phyloP scores from a whole-genome alignment of 1,140 invertebrate species.

The Penaeus chinensis region DNA sequence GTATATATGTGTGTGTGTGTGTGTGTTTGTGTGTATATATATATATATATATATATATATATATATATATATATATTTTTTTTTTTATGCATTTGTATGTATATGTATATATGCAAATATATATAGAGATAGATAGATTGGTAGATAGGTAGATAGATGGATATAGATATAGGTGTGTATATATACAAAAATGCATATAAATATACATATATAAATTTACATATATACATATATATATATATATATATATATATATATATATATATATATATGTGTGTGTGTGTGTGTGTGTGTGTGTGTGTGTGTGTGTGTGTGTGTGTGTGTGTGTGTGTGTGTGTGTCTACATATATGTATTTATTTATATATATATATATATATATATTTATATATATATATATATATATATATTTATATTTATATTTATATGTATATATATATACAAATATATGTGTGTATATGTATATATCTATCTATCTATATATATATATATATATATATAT shows the following conservation, averaged over 20 bases:
- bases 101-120: slow-evolving; percentile 37
- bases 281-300: not conserved
- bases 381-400: too few relatives aligned
- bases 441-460: too few relatives aligned
- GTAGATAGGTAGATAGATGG: slow-evolving; percentile 7
- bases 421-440: too few relatives aligned
- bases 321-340: too few relatives aligned
- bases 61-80: slow-evolving; percentile 26
- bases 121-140: slow-evolving; percentile 25
- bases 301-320: too few relatives aligned
- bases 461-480: too few relatives aligned
- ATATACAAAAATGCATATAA: not conserved
- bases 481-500: too few relatives aligned
- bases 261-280: not conserved
- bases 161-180: not conserved
- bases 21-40: slow-evolving; percentile 20
- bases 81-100: slow-evolving; percentile 29
- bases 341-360: too few relatives aligned
- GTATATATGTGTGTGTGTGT: not conserved
- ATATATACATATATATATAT: slow-evolving; percentile 5
- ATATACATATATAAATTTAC: not conserved
- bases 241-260: not conserved
- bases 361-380: too few relatives aligned
- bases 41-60: slow-evolving; percentile 38
- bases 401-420: too few relatives aligned